A percentile compares a stretch with the other conserved stretches of the same genome.
Evolutionary conservation across 2,888 invertebrate species (phyloP).

Genomic region (Ischnura elegans): DNA sequence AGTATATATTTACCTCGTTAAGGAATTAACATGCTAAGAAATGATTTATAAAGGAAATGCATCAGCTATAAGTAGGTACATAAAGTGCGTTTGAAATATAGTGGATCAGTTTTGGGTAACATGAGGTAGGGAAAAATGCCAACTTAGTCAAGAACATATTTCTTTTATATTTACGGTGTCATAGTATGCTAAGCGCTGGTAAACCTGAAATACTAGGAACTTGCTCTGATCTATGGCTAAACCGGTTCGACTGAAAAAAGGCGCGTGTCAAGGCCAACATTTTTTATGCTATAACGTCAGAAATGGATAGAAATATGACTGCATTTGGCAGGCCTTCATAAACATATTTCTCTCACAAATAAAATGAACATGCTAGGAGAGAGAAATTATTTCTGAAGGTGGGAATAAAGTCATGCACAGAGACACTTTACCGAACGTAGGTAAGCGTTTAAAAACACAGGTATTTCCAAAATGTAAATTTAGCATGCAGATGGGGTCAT

Average conservation of each 20-base stretch:
- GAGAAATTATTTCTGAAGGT: not conserved
- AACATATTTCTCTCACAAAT: not conserved
- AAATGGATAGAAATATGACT: not conserved
- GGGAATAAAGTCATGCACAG: not conserved
- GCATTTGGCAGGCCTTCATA: not conserved
- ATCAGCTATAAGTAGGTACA: no score
- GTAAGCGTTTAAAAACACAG: not conserved
- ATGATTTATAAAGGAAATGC: no score
- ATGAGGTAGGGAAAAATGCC: not conserved
- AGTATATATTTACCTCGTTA: no score
- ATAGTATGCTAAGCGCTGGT: not conserved
- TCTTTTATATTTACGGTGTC: not conserved
- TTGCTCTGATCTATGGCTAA: not conserved
- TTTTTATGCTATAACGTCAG: not conserved
- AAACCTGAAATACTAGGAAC: not conserved
- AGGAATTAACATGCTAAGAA: no score
- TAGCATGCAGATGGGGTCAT: not conserved
- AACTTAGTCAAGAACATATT: not conserved
- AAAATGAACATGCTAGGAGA: not conserved
- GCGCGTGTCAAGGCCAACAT: not conserved
- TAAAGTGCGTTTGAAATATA: no score
- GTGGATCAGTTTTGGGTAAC: no score
- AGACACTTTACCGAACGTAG: not conserved
- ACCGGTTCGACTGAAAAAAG: not conserved
- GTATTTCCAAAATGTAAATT: not conserved